Base-by-base conservation (phyloP, 2,797 vertebrate species). In the Pseudochromis fuscus region DNA sequence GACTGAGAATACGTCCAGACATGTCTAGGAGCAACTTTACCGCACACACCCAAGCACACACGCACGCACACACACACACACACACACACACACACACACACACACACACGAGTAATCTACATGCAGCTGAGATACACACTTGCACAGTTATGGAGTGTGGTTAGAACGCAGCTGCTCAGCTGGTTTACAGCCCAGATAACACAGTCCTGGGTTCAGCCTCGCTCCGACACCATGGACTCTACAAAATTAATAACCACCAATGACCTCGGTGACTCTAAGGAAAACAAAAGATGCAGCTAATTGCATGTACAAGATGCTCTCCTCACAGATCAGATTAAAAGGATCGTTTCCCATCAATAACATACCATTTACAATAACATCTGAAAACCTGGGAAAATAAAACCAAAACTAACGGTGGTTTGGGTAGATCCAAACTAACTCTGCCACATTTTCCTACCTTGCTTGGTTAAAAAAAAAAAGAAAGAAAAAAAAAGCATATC, bases 1-100 rank as follows among this genome's bases (percentile, higher is more conserved):
- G 65, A 59, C 46, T 46, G 67, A 72, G 81, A 83, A 90, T 89
- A 87, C 25, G 87, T 53, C 88, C 77, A 19, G 88, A 70, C 88
- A 91, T 91, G 90, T 87, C 84, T 66, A 4, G 50, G 16, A 69
- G 65, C 55, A 16, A 62, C 55, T 49, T 68, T 42, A 16, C 56
- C 59, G 37, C 35, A 38, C 35, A 38, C 42, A 44, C 18, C 3
- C 42, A 44, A 2, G 4, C 19, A 21, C 40, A 44, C 18, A 19
- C 38, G n/a, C 38, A 40, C 16, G 9, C 18, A 24, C 45, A 51
- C 57, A 45, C 66, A 19, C 68, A 53, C 56, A 31, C 25, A 53
- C 28, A 49, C 30, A 35, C 37, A 18, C 55, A 25, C 23, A 42
- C 35, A 27, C 67, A 42, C 52, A 53, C 37, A 45, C 67, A 28